Evolutionary conservation across 2,888 invertebrate genomes (phyloP).

Genomic region (Cryptocheilus praepositus): DNA sequence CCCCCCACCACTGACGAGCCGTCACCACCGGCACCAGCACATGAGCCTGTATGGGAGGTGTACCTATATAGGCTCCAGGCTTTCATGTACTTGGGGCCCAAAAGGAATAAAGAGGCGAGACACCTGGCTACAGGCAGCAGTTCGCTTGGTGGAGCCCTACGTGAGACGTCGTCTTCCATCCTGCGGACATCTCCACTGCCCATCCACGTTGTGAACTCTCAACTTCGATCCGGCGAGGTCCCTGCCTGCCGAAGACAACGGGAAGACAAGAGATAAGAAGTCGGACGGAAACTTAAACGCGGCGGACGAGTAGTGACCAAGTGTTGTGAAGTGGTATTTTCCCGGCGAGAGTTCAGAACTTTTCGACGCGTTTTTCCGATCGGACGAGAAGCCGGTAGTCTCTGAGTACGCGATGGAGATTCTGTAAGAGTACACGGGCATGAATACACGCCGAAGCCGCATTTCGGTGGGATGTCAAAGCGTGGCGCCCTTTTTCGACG

Average conservation of each 20-base stretch:
- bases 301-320: too few relatives aligned
- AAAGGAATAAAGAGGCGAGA: constrained; percentile 73
- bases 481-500: too few relatives aligned
- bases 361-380: too few relatives aligned
- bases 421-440: too few relatives aligned
- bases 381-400: too few relatives aligned
- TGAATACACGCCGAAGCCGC: too few relatives aligned
- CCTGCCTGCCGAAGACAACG: too few relatives aligned
- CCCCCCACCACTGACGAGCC: constrained; percentile 56
- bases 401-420: too few relatives aligned
- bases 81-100: constrained; percentile 62
- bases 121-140: constrained; percentile 70
- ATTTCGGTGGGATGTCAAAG: too few relatives aligned
- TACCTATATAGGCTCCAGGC: constrained; percentile 62
- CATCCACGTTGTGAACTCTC: not conserved
- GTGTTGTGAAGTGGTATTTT: too few relatives aligned
- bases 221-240: not conserved
- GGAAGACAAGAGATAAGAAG: not conserved
- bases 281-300: not conserved
- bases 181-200: constrained; percentile 20
- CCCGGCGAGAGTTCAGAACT: too few relatives aligned
- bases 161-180: constrained; percentile 29
- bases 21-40: too few relatives aligned
- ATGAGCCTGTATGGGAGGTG: constrained; percentile 34
- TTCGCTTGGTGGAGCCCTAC: constrained; percentile 61